These are phyloP conservation scores for Anas bahamensis DNA, from an alignment of 2,797 vertebrate species.

Conservation along the genomic window DNA sequence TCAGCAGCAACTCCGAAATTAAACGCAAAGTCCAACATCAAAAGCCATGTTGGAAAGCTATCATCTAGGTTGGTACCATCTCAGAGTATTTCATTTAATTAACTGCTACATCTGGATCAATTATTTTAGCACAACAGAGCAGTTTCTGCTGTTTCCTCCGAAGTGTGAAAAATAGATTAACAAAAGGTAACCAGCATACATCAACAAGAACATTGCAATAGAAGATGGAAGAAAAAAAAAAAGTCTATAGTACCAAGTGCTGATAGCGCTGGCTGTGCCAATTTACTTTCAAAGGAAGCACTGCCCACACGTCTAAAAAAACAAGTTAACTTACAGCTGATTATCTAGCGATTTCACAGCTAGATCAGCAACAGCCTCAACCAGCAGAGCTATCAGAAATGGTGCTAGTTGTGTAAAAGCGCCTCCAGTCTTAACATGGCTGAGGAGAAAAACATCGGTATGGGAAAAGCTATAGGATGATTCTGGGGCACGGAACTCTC, in stretches of 20 bases:
- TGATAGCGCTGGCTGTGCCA: not conserved
- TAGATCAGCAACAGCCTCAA: conserved; percentile 15
- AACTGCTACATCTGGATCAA: conserved; percentile 47
- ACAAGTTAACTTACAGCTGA: conserved; percentile 12
- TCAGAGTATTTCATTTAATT: conserved; percentile 41
- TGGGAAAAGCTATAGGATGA: not conserved
- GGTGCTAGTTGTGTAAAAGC: not conserved
- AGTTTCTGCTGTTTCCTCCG: conserved; percentile 31
- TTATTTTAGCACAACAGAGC: not conserved
- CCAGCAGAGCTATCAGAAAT: conserved; percentile 12
- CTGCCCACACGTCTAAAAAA: not conserved
- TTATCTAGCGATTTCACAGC: conserved; percentile 31
- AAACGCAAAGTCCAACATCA: conserved; percentile 11
- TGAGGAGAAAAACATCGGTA: not conserved
- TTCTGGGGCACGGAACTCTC: not conserved
- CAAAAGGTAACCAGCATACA: conserved; percentile 12
- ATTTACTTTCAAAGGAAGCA: not conserved
- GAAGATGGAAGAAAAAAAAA: not conserved
- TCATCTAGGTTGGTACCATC: not conserved
- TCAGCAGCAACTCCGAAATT: conserved; percentile 35
- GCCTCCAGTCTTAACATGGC: not conserved
- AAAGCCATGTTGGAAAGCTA: conserved; percentile 11
- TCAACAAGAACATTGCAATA: conserved; percentile 33
- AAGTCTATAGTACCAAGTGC: not conserved
- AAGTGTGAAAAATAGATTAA: conserved; percentile 54